Evolutionary conservation across 2,113 vertebrate species (phyloP).

Genomic region (Scophthalmus maximus): DNA sequence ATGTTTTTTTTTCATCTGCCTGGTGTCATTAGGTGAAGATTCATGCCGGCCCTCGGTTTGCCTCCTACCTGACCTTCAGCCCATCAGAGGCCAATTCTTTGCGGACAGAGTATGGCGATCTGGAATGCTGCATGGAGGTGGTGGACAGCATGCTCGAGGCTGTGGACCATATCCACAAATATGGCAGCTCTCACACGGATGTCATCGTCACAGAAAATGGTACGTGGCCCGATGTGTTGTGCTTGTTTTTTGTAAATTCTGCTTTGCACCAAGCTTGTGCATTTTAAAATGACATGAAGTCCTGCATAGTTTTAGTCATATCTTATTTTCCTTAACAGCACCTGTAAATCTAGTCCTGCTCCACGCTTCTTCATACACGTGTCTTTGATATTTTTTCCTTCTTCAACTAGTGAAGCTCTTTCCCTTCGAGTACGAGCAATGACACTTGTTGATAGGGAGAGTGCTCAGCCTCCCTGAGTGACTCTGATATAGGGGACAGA

Average conservation of each 20-base stretch:
- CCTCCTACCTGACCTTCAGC: conserved; percentile 95
- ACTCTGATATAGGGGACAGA: conserved; percentile 18
- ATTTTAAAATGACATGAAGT: not conserved
- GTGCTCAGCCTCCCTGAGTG: not conserved
- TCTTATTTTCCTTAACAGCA: not conserved
- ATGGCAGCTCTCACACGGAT: conserved; percentile 96
- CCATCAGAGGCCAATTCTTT: conserved; percentile 95
- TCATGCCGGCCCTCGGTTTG: conserved; percentile 93
- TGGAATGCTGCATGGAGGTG: conserved; percentile 96
- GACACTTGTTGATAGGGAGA: not conserved
- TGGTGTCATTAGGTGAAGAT: conserved; percentile 89
- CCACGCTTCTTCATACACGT: conserved; percentile 1
- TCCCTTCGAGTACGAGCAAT: too few relatives aligned
- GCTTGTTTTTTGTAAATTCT: not conserved
- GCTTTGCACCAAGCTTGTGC: not conserved
- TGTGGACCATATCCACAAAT: conserved; percentile 96
- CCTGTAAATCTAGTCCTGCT: not conserved
- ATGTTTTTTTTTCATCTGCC: not conserved
- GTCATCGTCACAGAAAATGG: conserved; percentile 96
- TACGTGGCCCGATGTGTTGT: conserved; percentile 64
- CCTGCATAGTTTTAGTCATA: not conserved
- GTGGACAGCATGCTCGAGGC: conserved; percentile 92
- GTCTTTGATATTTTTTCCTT: too few relatives aligned
- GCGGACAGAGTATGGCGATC: conserved; percentile 92
- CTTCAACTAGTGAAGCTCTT: too few relatives aligned